phyloP scores from a whole-genome alignment of 1,140 invertebrate genomes.

The Scaptomyza montana region DNA sequence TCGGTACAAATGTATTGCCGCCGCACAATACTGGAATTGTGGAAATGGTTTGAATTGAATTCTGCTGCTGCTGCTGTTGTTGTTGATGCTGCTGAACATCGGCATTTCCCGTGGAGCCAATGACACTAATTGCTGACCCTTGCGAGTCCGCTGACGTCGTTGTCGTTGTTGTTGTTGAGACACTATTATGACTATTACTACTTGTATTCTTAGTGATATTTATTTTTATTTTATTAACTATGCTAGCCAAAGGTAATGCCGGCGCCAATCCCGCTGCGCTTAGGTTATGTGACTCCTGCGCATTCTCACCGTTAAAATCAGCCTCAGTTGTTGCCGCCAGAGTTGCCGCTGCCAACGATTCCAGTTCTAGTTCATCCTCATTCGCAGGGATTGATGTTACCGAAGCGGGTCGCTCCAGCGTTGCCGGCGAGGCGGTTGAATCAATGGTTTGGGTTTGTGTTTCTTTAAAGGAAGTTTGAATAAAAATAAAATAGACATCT shows the following conservation, averaged over 20 bases:
- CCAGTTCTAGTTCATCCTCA: slow-evolving; percentile 85
- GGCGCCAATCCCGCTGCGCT: slow-evolving; percentile 84
- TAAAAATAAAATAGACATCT: not conserved
- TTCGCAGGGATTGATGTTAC: slow-evolving; percentile 58
- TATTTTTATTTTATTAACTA: slow-evolving; percentile 89
- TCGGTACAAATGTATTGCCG: slow-evolving; percentile 72
- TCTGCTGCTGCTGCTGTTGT: slow-evolving; percentile 54
- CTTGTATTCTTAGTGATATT: slow-evolving; percentile 90
- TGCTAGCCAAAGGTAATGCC: slow-evolving; percentile 84
- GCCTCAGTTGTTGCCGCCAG: slow-evolving; percentile 67
- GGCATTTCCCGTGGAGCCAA: slow-evolving; percentile 50
- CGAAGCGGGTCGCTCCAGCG: slow-evolving; percentile 70
- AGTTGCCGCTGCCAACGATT: slow-evolving; percentile 86
- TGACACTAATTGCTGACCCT: slow-evolving; percentile 68
- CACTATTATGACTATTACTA: slow-evolving; percentile 83
- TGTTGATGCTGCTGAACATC: slow-evolving; percentile 33
- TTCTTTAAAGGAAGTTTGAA: slow-evolving; percentile 44
- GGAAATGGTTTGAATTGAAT: slow-evolving; percentile 76
- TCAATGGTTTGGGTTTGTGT: slow-evolving; percentile 81
- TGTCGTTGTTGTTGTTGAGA: slow-evolving; percentile 53
- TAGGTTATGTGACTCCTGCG: slow-evolving; percentile 83
- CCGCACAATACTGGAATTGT: slow-evolving; percentile 82
- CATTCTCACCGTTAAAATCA: slow-evolving; percentile 85
- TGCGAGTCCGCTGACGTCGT: slow-evolving; percentile 44
- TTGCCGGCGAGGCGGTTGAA: slow-evolving; percentile 69